Percentiles rank a stretch among this genome's conserved stretches.
Conservation (phyloP, 2,888 invertebrate genomes). For the Eupithecia vulgata region DNA sequence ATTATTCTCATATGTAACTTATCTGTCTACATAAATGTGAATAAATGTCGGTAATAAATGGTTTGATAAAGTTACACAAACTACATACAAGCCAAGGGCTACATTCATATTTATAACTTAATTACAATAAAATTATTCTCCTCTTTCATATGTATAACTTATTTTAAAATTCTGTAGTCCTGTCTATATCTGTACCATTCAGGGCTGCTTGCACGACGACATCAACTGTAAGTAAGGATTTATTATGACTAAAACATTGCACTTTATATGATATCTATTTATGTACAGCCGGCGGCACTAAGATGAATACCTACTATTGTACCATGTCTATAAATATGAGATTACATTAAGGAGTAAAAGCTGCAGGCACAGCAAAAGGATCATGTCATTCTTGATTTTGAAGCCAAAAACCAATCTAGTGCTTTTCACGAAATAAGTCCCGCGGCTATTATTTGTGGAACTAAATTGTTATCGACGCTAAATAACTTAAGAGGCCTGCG, state of each 20-base stretch:
- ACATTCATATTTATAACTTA: background rate
- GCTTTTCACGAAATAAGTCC: too few species aligned
- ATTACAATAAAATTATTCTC: background rate
- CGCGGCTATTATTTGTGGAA: too few species aligned
- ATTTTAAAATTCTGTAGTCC: slow-evolving; percentile 26
- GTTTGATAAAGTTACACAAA: background rate
- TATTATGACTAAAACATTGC: slow-evolving; percentile 9
- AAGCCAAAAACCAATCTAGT: background rate
- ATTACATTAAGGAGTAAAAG: background rate
- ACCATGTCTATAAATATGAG: background rate
- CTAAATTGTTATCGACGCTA: too few species aligned
- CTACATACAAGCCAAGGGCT: background rate
- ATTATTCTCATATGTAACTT: background rate
- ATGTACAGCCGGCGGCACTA: background rate
- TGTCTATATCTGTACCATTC: slow-evolving; percentile 34
- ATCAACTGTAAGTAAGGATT: slow-evolving; percentile 28
- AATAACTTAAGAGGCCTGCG: too few species aligned
- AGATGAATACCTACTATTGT: background rate
- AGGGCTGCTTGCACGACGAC: slow-evolving; percentile 28
- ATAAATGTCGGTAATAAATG: background rate
- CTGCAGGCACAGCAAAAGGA: too few species aligned
- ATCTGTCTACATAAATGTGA: background rate
- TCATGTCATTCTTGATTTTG: background rate
- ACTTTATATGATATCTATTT: background rate
- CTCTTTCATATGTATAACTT: background rate